Evolutionary conservation across 2,797 vertebrate genomes (phyloP).

Genomic region (Kryptolebias ocellatus): DNA sequence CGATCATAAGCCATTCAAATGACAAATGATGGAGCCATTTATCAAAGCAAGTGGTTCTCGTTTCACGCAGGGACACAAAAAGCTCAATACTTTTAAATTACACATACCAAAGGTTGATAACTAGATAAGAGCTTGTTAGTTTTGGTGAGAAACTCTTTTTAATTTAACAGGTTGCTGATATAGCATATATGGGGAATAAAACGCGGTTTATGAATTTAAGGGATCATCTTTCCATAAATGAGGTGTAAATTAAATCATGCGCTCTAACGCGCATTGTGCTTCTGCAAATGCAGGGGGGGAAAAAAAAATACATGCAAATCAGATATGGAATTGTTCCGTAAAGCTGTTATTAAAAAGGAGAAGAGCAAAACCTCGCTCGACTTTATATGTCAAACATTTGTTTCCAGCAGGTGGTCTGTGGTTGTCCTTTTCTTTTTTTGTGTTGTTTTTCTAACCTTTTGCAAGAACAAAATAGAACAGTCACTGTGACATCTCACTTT

Average conservation of each 20-base stretch:
- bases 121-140: slow-evolving; percentile 45
- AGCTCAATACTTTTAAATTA: slow-evolving; percentile 53
- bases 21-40: slow-evolving; percentile 66
- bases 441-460: slow-evolving; percentile 45
- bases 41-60: slow-evolving; percentile 54
- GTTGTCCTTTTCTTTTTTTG: slow-evolving; percentile 46
- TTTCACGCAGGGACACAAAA: slow-evolving; percentile 35
- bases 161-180: slow-evolving; percentile 38
- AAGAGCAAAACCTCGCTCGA: slow-evolving; percentile 4
- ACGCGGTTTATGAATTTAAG: slow-evolving; percentile 15
- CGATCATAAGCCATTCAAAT: slow-evolving; percentile 68
- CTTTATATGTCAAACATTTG: slow-evolving; percentile 23
- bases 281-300: not conserved
- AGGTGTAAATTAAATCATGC: not conserved
- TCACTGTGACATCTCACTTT: slow-evolving; percentile 64
- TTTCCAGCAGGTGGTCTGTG: slow-evolving; percentile 23
- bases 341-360: slow-evolving; percentile 5
- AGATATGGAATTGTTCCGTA: slow-evolving; percentile 1
- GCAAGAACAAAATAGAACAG: slow-evolving; percentile 57
- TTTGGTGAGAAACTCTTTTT: slow-evolving; percentile 33
- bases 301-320: not conserved
- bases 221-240: not conserved
- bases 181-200: slow-evolving; percentile 29
- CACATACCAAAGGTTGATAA: slow-evolving; percentile 57
- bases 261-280: not conserved